These are phyloP conservation scores for Falco peregrinus DNA, from an alignment of 2,797 vertebrate genomes.

Conservation along the genomic window DNA sequence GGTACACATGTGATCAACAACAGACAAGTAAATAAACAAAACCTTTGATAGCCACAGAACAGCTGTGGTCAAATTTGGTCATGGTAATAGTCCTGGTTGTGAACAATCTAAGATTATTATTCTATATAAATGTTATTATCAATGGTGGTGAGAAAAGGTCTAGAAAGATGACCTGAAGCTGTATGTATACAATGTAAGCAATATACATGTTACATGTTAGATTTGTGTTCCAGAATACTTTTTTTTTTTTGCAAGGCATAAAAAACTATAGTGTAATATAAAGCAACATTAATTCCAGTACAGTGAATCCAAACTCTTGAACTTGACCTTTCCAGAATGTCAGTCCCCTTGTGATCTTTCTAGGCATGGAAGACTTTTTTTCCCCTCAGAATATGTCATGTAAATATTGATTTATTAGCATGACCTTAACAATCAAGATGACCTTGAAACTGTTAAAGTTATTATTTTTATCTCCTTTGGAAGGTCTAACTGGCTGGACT, in stretches of 20 bases:
- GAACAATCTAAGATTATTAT: not conserved
- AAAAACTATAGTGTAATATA: not conserved
- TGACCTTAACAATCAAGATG: not conserved
- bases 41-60: not conserved
- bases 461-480: not conserved
- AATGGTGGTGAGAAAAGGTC: not conserved
- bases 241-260: not conserved
- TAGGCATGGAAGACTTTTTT: not conserved
- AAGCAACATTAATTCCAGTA: not conserved
- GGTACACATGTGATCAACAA: not conserved
- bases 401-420: not conserved
- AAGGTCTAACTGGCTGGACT: not conserved
- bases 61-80: not conserved
- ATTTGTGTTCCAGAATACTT: not conserved
- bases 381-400: fast-evolving
- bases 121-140: not conserved
- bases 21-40: not conserved
- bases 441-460: not conserved
- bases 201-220: not conserved
- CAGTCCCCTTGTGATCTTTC: not conserved
- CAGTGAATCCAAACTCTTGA: not conserved
- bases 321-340: not conserved
- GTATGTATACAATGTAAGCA: not conserved
- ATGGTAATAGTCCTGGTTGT: not conserved
- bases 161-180: not conserved